Evolutionary conservation across 2,113 vertebrate species (phyloP).

Genomic region (Orientallactaga bullata): DNA sequence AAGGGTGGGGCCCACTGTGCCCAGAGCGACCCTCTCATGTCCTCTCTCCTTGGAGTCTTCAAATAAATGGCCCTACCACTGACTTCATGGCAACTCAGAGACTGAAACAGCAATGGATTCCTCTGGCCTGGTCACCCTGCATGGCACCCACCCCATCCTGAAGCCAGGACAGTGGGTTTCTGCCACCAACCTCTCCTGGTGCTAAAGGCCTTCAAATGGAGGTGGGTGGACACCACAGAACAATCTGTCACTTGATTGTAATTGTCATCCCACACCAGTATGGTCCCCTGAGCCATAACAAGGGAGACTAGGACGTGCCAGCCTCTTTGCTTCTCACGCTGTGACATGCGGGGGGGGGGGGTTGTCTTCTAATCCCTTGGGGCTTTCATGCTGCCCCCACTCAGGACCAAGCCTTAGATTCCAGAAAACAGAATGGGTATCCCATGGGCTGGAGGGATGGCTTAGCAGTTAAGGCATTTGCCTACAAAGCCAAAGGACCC

Average conservation of each 20-base stretch:
- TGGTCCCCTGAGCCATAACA: neutral
- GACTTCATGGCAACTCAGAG: neutral
- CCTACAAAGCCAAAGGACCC: no score
- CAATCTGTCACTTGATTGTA: neutral
- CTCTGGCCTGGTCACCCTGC: neutral
- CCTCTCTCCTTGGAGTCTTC: neutral
- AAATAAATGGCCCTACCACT: neutral
- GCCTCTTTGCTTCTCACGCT: no score
- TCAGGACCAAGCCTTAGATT: neutral
- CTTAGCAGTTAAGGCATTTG: no score
- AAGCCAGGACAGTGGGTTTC: neutral
- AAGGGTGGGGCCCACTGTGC: accelerated
- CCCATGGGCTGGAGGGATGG: no score
- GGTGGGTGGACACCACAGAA: neutral
- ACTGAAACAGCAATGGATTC: neutral
- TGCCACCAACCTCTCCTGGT: neutral
- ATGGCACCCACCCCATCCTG: no score
- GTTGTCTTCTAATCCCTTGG: no score
- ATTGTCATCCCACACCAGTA: neutral
- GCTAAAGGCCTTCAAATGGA: neutral
- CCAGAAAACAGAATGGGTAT: neutral
- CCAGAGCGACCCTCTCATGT: no score
- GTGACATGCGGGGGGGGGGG: neutral
- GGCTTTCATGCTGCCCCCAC: no score
- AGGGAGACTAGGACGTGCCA: neutral